Conservation (phyloP, 1,140 invertebrate genomes). For the Temnothorax longispinosus region DNA sequence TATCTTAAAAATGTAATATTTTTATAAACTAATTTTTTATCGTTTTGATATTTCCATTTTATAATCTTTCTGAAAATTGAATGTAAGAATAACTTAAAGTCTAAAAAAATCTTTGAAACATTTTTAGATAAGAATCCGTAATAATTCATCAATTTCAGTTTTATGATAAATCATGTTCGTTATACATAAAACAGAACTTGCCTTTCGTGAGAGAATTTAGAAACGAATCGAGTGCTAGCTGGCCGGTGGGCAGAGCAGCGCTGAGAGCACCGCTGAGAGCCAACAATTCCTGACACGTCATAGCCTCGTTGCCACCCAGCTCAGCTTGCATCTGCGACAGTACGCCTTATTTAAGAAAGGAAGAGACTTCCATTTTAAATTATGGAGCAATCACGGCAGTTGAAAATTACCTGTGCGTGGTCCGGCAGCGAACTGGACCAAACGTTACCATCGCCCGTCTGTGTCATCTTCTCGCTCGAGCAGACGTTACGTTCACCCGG, state of each 20-base stretch:
- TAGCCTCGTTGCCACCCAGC: constrained; percentile 87
- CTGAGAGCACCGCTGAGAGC: constrained; percentile 96
- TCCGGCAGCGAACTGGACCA: constrained; percentile 86
- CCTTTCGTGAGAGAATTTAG: constrained; percentile 92
- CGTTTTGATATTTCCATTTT: neutral
- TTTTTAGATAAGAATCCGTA: neutral
- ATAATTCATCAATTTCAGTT: neutral
- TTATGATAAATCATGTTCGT: neutral
- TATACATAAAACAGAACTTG: constrained; percentile 70
- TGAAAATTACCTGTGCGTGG: constrained; percentile 78
- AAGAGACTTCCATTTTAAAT: neutral
- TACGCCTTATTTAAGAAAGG: neutral
- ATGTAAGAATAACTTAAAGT: neutral
- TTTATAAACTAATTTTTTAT: neutral
- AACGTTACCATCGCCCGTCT: constrained; percentile 91
- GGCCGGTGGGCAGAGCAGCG: constrained; percentile 95
- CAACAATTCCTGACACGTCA: constrained; percentile 96
- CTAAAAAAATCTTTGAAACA: neutral
- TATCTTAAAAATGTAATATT: constrained; percentile 1
- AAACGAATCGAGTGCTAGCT: constrained; percentile 93
- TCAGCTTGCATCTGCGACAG: constrained; percentile 83
- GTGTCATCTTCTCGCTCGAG: constrained; percentile 95
- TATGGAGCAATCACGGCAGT: neutral
- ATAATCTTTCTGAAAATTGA: neutral
- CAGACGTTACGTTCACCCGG: constrained; percentile 90